Evolutionary conservation across 2,797 vertebrate genomes (phyloP).

Genomic region (Taenioides sp.): DNA sequence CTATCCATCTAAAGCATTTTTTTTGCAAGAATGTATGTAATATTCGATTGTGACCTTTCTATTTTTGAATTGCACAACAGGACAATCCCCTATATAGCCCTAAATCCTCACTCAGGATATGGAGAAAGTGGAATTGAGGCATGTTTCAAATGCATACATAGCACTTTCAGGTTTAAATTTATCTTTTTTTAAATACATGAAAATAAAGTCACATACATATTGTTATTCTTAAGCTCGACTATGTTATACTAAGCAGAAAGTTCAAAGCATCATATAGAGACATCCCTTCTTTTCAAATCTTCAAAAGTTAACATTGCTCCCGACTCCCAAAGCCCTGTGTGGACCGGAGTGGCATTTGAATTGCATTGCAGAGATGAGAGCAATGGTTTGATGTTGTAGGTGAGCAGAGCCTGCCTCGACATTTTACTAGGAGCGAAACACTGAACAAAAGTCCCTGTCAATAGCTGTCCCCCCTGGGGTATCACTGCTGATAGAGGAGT

Average conservation of each 20-base stretch:
- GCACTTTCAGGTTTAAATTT: too few species aligned
- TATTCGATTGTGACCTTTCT: too few species aligned
- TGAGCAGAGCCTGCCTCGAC: not conserved
- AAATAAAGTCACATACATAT: not conserved
- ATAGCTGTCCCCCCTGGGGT: not conserved
- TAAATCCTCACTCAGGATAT: too few species aligned
- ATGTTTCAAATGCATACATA: too few species aligned
- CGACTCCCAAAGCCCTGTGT: not conserved
- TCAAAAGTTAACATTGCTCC: not conserved
- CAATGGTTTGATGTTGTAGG: conserved; percentile 1
- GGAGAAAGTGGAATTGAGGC: too few species aligned
- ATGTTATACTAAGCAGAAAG: not conserved
- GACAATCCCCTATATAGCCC: too few species aligned
- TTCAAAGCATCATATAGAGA: not conserved
- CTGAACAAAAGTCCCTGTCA: not conserved
- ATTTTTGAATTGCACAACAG: too few species aligned
- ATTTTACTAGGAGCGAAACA: not conserved
- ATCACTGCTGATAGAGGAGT: not conserved
- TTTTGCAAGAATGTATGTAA: too few species aligned
- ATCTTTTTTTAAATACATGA: too few species aligned
- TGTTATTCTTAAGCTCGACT: not conserved
- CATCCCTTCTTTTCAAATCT: not conserved
- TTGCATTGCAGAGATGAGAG: too few species aligned
- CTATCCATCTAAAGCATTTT: too few species aligned
- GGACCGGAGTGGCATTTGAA: not conserved